phyloP scores from a whole-genome alignment of 2,797 vertebrate genomes.

The Gymnothorax reevesii region DNA sequence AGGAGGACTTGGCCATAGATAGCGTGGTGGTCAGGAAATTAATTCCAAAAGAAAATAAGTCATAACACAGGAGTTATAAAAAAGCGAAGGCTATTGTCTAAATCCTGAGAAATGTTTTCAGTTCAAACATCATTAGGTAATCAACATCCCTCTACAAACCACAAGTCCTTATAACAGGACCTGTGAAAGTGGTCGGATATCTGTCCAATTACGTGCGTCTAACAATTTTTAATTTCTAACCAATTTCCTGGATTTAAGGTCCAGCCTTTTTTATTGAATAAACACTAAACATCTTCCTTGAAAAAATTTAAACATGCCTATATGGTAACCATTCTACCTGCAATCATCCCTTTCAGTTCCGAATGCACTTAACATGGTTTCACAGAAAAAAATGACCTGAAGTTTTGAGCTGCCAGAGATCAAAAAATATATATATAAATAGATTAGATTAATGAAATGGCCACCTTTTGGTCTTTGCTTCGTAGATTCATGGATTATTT shows the following conservation, averaged over 20 bases:
- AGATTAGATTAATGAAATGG: too few species aligned
- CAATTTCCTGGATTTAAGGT: not conserved
- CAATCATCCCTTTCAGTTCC: constrained; percentile 2
- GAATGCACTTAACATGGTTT: not conserved
- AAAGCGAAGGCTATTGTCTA: constrained; percentile 7
- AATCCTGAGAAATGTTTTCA: not conserved
- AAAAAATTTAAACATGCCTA: not conserved
- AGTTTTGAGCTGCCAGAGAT: too few species aligned
- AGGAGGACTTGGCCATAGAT: not conserved
- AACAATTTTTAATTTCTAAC: not conserved
- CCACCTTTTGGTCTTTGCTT: too few species aligned
- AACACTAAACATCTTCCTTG: not conserved
- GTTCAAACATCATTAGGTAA: constrained; percentile 29
- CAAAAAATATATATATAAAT: too few species aligned
- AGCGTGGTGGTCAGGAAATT: constrained; percentile 31
- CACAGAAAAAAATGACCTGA: not conserved
- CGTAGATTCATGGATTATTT: too few species aligned
- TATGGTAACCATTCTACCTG: not conserved
- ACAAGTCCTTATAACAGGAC: constrained; percentile 53
- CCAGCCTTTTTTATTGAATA: too few species aligned
- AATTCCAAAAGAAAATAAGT: constrained; percentile 38
- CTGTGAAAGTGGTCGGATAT: constrained; percentile 40
- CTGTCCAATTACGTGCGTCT: not conserved
- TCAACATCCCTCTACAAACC: constrained; percentile 43
- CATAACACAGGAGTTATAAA: not conserved